Evolutionary conservation across 2,113 vertebrate species (phyloP), one percentile per base, ranked within the genome.

Genomic region (Hyperoodon ampullatus): DNA sequence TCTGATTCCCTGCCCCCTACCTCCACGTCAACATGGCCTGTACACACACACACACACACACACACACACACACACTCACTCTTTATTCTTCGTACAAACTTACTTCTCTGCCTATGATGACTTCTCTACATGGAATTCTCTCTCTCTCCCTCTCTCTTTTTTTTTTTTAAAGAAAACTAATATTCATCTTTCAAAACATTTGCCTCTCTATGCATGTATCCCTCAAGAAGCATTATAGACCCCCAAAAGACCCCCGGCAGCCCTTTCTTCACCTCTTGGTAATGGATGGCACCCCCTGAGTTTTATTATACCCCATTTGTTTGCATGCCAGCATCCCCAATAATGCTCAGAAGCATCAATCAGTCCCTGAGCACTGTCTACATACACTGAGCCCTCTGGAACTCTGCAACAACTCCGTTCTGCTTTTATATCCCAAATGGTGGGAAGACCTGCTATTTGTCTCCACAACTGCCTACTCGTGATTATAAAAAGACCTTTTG

Each of bases 181-280:
- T 44, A 47, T 26, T 92, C 66, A 68, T 61, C 58, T n/a, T 92
- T 80, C 30, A 55, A 80, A 61, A 47, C 10, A 6, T 39, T 61
- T 16, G 11, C 14, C 28, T 3, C 15, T 58, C 42, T 60, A 10
- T 19, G 28, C 61, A 44, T 84, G 55, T 35, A 33, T 23, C 3
- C 7, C 16, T 60, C 15, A 42, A 70, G 50, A 50, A 63, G 4
- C 14, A 12, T 50, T 35, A 35, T 42, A 35, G 75, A 60, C 23
- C 12, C 1, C 26, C 30, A 4, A 78, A 19, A 72, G 80, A 33
- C 15, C 30, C 35, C 3, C 2, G 4, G 5, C 8, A 35, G 14
- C 10, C 0, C 3, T n/a, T 23, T 16, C 44, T 42, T 80, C 5
- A 14, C 8, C 1, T 2, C 15, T 91, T 1, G 1, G n/a, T 11